Conservation (phyloP, 2,797 vertebrate species). For the Coracias cyanogaster region DNA sequence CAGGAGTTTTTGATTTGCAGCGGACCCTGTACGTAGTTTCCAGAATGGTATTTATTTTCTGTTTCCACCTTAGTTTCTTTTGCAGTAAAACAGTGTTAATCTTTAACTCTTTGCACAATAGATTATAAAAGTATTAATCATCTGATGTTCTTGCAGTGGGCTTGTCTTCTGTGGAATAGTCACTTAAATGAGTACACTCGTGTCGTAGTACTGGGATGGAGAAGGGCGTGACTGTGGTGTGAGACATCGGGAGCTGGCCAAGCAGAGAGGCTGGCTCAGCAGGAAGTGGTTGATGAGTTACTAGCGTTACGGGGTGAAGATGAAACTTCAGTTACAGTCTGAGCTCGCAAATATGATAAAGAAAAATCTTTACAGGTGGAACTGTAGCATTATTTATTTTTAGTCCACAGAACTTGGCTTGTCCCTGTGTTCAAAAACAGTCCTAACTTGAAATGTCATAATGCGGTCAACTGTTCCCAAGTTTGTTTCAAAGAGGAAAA, state of each 20-base stretch:
- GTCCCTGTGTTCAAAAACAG: background rate
- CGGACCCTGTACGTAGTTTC: background rate
- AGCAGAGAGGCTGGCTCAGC: slow-evolving; percentile 20
- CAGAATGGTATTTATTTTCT: slow-evolving; percentile 1
- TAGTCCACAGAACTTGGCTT: background rate
- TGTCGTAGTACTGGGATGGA: background rate
- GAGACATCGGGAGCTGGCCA: background rate
- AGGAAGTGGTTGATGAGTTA: slow-evolving; percentile 64
- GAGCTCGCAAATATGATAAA: background rate
- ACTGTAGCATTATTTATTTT: background rate
- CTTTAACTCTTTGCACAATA: slow-evolving; percentile 31
- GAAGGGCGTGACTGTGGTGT: background rate
- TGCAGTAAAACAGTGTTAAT: background rate
- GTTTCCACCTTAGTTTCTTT: background rate
- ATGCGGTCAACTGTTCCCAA: background rate
- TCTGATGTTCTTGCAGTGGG: background rate
- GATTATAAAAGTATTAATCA: slow-evolving; percentile 34
- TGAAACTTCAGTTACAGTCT: background rate
- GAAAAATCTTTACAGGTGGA: slow-evolving; percentile 3
- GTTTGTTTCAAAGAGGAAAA: background rate
- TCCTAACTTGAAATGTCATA: background rate
- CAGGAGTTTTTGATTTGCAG: background rate
- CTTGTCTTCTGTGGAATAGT: background rate
- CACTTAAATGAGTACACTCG: background rate
- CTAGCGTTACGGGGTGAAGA: background rate